phyloP scores from a whole-genome alignment of 2,113 vertebrate species.

The Colaptes auratus region DNA sequence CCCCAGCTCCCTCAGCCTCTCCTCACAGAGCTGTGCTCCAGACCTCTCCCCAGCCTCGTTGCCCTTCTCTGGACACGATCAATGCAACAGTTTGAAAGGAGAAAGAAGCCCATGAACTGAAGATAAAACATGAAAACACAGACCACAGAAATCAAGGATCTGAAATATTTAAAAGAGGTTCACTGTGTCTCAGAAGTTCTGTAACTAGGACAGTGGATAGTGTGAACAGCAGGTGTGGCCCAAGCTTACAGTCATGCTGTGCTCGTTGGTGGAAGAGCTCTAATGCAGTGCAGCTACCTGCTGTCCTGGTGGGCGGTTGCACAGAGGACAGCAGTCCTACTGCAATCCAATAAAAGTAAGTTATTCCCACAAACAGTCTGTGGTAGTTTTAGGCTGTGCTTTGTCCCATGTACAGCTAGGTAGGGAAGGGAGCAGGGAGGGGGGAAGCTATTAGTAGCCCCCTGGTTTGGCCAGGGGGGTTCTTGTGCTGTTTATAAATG shows the following conservation, averaged over 20 bases:
- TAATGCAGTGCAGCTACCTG: not conserved
- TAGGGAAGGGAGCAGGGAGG: no score
- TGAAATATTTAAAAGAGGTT: not conserved
- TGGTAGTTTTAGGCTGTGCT: no score
- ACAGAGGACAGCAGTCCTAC: not conserved
- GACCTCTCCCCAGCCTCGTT: no score
- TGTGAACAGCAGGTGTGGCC: not conserved
- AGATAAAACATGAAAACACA: not conserved
- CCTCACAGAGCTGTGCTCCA: no score
- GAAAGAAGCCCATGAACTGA: not conserved
- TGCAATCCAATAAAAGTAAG: not conserved
- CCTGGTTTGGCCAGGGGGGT: no score
- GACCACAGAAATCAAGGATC: not conserved
- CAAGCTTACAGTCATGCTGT: not conserved
- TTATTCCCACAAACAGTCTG: not conserved
- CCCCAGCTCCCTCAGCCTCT: no score
- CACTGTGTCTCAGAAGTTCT: not conserved
- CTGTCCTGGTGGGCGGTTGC: rapidly evolving
- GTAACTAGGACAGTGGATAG: not conserved
- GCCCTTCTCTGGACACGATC: no score
- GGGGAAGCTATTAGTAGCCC: no score
- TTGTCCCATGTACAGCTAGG: no score
- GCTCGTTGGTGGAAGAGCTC: not conserved
- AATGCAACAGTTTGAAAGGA: not conserved
- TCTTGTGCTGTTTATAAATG: no score